Percentiles rank a stretch among this genome's conserved stretches.
Conservation (phyloP, 2,113 vertebrate species). For the Corythoichthys haematopterus region DNA sequence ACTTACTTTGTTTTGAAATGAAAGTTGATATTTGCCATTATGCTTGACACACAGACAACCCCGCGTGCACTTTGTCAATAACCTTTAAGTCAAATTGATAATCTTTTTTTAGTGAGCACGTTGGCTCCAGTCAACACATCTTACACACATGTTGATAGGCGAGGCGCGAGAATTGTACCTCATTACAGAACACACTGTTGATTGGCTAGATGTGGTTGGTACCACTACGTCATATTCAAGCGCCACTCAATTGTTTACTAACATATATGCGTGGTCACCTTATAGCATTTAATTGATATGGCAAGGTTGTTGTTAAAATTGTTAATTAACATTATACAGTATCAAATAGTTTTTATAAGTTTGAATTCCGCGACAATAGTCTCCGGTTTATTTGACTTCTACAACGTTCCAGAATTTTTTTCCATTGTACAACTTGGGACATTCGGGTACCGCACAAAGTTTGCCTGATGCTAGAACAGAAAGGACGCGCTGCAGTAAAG, state of each 20-base stretch:
- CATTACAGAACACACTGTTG: slow-evolving; percentile 24
- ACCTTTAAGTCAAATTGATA: not conserved
- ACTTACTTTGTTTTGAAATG: slow-evolving; percentile 76
- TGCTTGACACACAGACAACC: slow-evolving; percentile 2
- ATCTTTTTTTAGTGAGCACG: slow-evolving; percentile 35
- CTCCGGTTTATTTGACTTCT: not conserved
- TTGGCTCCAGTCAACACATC: slow-evolving; percentile 31
- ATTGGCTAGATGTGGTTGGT: slow-evolving; percentile 34
- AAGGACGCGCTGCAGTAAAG: slow-evolving; percentile 29
- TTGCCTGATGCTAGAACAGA: slow-evolving; percentile 53
- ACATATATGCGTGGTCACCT: not conserved
- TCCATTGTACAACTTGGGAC: not conserved
- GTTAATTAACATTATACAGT: too few species aligned
- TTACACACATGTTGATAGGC: slow-evolving; percentile 47
- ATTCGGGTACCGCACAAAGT: slow-evolving; percentile 21
- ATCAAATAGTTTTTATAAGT: too few species aligned
- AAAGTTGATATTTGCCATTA: slow-evolving; percentile 61
- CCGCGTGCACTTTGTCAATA: not conserved
- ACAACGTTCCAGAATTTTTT: not conserved
- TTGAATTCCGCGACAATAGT: not conserved
- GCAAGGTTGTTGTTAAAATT: too few species aligned
- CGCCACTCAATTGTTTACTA: not conserved
- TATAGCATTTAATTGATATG: too few species aligned
- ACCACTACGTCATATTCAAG: not conserved
- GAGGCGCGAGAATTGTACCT: slow-evolving; percentile 54